phyloP scores from a whole-genome alignment of 2,797 vertebrate species.

The Amniataba percoides region DNA sequence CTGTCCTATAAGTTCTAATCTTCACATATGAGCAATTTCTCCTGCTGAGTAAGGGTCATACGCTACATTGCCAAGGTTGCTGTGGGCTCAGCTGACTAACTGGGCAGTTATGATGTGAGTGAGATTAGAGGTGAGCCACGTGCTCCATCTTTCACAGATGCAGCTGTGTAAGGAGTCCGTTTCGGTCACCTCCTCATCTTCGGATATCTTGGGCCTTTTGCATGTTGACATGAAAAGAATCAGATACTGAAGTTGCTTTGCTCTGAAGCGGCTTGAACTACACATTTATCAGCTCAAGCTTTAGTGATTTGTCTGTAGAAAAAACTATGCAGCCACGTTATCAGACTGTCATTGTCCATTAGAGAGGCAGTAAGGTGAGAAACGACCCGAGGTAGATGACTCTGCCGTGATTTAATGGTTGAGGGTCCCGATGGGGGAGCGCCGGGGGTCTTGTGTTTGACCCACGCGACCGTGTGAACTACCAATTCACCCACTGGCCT shows the following conservation, averaged over 20 bases:
- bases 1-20: neutral
- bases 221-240: slow-evolving; percentile 8
- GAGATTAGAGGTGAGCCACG: neutral
- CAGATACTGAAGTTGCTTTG: neutral
- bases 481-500: slow-evolving; percentile 22
- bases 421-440: slow-evolving; percentile 26
- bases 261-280: slow-evolving; percentile 8
- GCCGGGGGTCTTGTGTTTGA: slow-evolving; percentile 48
- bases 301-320: slow-evolving; percentile 19
- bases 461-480: slow-evolving; percentile 45
- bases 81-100: slow-evolving; percentile 28
- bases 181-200: neutral
- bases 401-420: slow-evolving; percentile 49
- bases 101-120: slow-evolving; percentile 1
- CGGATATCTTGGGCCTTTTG: neutral
- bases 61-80: neutral
- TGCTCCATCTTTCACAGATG: slow-evolving; percentile 9
- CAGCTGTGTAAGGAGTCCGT: neutral
- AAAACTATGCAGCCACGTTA: slow-evolving; percentile 20
- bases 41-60: slow-evolving; percentile 18
- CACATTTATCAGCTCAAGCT: slow-evolving; percentile 26
- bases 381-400: slow-evolving; percentile 45
- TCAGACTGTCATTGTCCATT: slow-evolving; percentile 46
- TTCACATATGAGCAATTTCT: neutral
- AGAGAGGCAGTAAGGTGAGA: slow-evolving; percentile 45